These are phyloP conservation scores for Synaphobranchus kaupii DNA, from an alignment of 2,797 vertebrate species.

Conservation along the genomic window DNA sequence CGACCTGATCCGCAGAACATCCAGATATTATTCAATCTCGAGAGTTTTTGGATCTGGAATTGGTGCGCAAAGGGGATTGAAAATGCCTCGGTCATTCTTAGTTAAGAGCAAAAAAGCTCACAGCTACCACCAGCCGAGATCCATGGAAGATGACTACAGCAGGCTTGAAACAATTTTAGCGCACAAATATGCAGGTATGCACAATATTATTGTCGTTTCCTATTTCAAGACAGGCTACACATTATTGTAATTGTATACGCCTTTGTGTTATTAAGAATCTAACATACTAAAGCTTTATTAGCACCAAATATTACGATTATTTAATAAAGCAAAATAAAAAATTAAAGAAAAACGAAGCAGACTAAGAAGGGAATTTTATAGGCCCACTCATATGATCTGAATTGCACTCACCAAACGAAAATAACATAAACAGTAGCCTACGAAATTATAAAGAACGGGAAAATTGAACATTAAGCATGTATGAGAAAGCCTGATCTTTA, in stretches of 20 bases:
- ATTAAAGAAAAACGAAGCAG: no score
- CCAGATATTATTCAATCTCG: conserved; percentile 39
- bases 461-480: background rate
- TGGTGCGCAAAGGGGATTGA: conserved; percentile 22
- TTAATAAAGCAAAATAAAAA: no score
- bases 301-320: background rate
- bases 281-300: background rate
- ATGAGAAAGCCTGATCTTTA: background rate
- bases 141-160: conserved; percentile 79
- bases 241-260: background rate
- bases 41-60: conserved; percentile 35
- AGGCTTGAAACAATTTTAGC: conserved; percentile 76
- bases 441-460: background rate
- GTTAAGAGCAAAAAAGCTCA: conserved; percentile 98
- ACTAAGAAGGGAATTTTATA: background rate
- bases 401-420: background rate
- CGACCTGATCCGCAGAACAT: conserved; percentile 41
- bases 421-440: background rate
- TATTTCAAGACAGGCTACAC: background rate
- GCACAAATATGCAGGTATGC: conserved; percentile 87
- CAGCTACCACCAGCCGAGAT: conserved; percentile 92
- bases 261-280: background rate
- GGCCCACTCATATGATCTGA: background rate
- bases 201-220: background rate
- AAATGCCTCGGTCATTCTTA: conserved; percentile 94